A percentile compares a stretch with the other conserved stretches of the same genome.
phyloP scores from a whole-genome alignment of 2,888 invertebrate genomes.

The Lymantria monacha region DNA sequence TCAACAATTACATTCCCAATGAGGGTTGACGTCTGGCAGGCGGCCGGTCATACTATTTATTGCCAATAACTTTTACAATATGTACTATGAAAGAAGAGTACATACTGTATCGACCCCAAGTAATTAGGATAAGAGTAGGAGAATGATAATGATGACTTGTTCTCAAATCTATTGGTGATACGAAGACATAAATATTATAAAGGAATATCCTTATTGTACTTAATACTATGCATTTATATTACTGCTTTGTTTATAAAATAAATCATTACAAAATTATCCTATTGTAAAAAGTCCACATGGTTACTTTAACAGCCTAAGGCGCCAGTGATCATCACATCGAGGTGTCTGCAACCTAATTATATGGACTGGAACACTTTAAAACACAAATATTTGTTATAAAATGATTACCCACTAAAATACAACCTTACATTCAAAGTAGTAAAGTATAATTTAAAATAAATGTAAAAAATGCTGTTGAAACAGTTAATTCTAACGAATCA shows the following conservation, averaged over 20 bases:
- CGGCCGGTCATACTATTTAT: too few species aligned
- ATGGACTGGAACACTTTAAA: slow-evolving; percentile 65
- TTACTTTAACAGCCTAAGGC: slow-evolving; percentile 59
- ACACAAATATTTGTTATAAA: slow-evolving; percentile 64
- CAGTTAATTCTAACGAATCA: slow-evolving; percentile 42
- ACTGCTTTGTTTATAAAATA: background rate
- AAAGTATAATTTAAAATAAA: background rate
- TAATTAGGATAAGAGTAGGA: too few species aligned
- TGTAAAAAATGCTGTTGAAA: slow-evolving; percentile 34
- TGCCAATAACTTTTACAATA: too few species aligned
- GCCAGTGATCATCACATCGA: slow-evolving; percentile 69
- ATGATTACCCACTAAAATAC: slow-evolving; percentile 9
- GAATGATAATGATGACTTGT: too few species aligned
- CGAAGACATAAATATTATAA: too few species aligned
- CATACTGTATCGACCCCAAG: too few species aligned
- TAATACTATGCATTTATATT: too few species aligned
- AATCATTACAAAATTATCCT: slow-evolving; percentile 15
- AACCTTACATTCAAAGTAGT: slow-evolving; percentile 4
- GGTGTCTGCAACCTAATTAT: slow-evolving; percentile 79
- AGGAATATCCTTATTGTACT: too few species aligned
- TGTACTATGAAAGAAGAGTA: too few species aligned
- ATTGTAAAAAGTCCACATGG: slow-evolving; percentile 31
- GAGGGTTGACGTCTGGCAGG: too few species aligned
- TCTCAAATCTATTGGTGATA: too few species aligned
- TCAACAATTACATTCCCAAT: too few species aligned